These are phyloP conservation scores for Drosophila athabasca DNA, from an alignment of 1,140 invertebrate genomes.

Conservation along the genomic window DNA sequence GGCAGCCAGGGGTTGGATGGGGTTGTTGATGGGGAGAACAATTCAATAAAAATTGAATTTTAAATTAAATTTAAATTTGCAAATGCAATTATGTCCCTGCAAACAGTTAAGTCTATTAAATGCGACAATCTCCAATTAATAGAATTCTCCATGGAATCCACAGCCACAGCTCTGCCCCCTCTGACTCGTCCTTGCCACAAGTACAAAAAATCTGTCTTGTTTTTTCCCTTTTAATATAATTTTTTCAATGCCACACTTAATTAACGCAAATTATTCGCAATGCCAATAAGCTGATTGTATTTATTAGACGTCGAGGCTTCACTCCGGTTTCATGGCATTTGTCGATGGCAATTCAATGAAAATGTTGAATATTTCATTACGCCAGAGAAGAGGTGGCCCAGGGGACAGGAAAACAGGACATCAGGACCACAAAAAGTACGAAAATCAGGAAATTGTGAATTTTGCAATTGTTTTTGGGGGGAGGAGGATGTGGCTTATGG, in stretches of 20 bases:
- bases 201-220: neutral
- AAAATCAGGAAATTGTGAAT: conserved; percentile 6
- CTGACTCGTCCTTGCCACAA: too few relatives aligned
- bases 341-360: conserved; percentile 4
- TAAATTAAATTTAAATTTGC: conserved; percentile 53
- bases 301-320: conserved; percentile 17
- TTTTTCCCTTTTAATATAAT: conserved; percentile 11
- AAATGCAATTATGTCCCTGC: conserved; percentile 53
- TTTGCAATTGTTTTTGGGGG: conserved; percentile 17
- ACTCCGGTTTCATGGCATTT: conserved; percentile 14
- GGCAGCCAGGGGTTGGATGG: neutral
- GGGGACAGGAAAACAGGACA: too few relatives aligned
- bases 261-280: conserved; percentile 61
- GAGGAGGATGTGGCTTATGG: neutral
- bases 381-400: too few relatives aligned
- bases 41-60: conserved; percentile 56
- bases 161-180: too few relatives aligned
- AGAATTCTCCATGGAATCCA: too few relatives aligned
- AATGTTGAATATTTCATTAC: conserved; percentile 31
- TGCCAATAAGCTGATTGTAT: conserved; percentile 48
- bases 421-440: too few relatives aligned
- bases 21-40: too few relatives aligned
- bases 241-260: conserved; percentile 47
- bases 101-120: conserved; percentile 7
- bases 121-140: too few relatives aligned